These are phyloP conservation scores for Cetonia aurata DNA, from an alignment of 2,888 invertebrate genomes.

Conservation along the genomic window DNA sequence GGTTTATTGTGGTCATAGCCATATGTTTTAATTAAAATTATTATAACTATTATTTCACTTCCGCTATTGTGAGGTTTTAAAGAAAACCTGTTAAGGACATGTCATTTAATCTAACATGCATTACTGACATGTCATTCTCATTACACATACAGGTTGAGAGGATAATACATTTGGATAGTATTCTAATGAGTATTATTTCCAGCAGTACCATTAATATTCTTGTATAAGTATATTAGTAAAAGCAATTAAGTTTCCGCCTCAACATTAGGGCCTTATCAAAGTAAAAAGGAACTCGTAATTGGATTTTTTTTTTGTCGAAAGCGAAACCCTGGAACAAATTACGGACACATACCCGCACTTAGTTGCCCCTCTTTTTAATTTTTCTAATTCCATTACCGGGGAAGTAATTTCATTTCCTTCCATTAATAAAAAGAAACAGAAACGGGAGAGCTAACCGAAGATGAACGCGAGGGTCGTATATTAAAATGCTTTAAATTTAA, in stretches of 20 bases:
- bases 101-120: no score
- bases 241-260: slow-evolving; percentile 14
- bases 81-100: no score
- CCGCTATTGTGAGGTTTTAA: no score
- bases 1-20: no score
- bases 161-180: no score
- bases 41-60: no score
- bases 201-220: not conserved
- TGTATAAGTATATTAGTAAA: slow-evolving; percentile 1
- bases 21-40: no score
- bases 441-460: slow-evolving; percentile 26
- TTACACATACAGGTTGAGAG: no score
- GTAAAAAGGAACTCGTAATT: slow-evolving; percentile 25
- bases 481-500: slow-evolving; percentile 41
- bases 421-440: slow-evolving; percentile 38
- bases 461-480: slow-evolving; percentile 12
- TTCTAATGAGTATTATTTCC: not conserved
- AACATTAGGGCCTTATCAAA: slow-evolving; percentile 23
- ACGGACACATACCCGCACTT: slow-evolving; percentile 24
- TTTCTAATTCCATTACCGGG: slow-evolving; percentile 31
- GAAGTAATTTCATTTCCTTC: slow-evolving; percentile 34
- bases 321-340: slow-evolving; percentile 25
- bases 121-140: no score
- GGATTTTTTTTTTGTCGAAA: slow-evolving; percentile 24
- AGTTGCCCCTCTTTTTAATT: slow-evolving; percentile 24